These are phyloP conservation scores for Montipora capricornis DNA, from an alignment of 64 coral and sea anemone species.

Conservation along the genomic window DNA sequence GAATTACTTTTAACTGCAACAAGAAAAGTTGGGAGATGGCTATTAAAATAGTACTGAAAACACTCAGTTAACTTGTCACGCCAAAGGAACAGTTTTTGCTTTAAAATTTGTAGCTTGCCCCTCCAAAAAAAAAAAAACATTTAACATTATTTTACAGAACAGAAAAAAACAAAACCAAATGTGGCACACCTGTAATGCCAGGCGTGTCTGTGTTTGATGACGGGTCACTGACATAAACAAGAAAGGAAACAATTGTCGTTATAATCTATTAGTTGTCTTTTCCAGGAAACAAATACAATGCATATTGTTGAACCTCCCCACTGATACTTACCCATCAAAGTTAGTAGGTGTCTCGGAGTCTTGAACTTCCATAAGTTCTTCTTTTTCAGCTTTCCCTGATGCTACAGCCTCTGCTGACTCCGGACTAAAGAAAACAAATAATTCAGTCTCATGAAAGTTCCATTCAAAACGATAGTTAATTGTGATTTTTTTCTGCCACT, in stretches of 20 bases:
- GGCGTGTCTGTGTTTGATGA: not conserved
- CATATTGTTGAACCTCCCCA: not conserved
- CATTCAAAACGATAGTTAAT: not conserved
- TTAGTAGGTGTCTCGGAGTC: constrained; percentile 51
- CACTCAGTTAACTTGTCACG: not conserved
- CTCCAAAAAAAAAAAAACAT: not conserved
- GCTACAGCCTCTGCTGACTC: constrained; percentile 14
- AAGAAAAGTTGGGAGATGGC: not conserved
- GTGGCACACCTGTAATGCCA: not conserved
- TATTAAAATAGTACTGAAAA: not conserved
- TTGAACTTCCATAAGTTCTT: constrained; percentile 69
- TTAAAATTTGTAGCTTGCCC: too few species aligned
- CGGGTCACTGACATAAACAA: not conserved
- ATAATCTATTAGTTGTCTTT: too few species aligned
- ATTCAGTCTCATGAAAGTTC: not conserved
- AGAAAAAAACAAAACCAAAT: not conserved
- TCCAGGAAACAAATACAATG: too few species aligned
- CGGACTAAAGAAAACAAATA: constrained; percentile 27
- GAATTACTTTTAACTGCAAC: constrained; percentile 38
- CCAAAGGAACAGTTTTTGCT: too few species aligned
- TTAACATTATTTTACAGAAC: not conserved
- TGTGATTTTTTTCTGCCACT: not conserved
- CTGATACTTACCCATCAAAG: constrained; percentile 12
- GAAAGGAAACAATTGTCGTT: not conserved
- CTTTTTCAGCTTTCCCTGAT: constrained; percentile 41